Evolutionary conservation across 2,113 vertebrate genomes (phyloP).

Genomic region (Myotis davidii): DNA sequence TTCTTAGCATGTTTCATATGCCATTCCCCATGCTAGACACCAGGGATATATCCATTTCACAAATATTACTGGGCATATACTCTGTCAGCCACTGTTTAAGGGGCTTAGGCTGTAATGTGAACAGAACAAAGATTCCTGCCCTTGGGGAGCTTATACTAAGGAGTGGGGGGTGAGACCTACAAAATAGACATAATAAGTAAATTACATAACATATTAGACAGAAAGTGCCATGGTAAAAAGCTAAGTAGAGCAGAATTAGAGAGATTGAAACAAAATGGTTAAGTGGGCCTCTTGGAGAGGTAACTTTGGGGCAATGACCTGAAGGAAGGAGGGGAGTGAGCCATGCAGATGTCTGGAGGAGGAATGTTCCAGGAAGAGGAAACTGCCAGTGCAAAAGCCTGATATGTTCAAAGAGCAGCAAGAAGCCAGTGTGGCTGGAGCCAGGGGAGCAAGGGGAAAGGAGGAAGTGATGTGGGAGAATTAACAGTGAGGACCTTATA

Average conservation of each 20-base stretch:
- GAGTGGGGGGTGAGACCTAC: not conserved
- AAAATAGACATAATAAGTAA: not conserved
- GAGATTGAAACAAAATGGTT: not conserved
- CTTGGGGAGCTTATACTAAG: not conserved
- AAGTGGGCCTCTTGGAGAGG: not conserved
- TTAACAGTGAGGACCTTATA: not conserved
- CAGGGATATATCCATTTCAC: not conserved
- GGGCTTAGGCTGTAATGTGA: not conserved
- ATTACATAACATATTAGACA: not conserved
- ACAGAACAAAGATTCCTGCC: not conserved
- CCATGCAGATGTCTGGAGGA: not conserved
- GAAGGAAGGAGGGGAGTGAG: not conserved
- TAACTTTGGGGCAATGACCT: not conserved
- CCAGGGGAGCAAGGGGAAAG: not conserved
- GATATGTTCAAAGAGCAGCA: not conserved
- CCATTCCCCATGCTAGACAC: not conserved
- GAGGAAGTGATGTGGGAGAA: not conserved
- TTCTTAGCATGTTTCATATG: not conserved
- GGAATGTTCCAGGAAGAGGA: not conserved
- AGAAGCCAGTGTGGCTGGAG: not conserved
- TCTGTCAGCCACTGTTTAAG: not conserved
- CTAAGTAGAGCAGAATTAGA: not conserved
- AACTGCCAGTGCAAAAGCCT: not conserved
- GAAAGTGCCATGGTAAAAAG: not conserved
- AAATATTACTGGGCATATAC: not conserved